phyloP scores from a whole-genome alignment of 2,888 invertebrate genomes.

The Sphaeridia pumilis region DNA sequence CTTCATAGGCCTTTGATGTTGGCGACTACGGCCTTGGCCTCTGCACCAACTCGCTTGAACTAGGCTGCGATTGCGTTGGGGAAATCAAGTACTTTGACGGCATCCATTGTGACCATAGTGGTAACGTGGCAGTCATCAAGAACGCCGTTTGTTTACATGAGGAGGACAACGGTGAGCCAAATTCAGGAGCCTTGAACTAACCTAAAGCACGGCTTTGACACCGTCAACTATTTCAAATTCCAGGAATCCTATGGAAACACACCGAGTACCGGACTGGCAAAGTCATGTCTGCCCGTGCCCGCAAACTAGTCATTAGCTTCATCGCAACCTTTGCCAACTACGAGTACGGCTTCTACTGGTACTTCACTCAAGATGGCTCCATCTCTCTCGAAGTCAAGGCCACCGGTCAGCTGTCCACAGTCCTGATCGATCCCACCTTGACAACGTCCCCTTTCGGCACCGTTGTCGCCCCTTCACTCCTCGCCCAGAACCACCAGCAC shows the following conservation, averaged over 20 bases:
- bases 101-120: conserved; percentile 19
- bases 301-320: conserved; percentile 26
- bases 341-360: conserved; percentile 30
- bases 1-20: conserved; percentile 20
- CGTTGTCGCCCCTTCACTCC: conserved; percentile 14
- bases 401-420: conserved; percentile 22
- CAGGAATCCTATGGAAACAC: conserved; percentile 28
- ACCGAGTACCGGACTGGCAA: conserved; percentile 27
- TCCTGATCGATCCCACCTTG: neutral
- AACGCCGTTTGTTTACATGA: conserved; percentile 33
- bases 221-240: too few relatives aligned
- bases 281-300: conserved; percentile 18
- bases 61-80: conserved; percentile 27
- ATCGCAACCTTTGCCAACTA: conserved; percentile 30
- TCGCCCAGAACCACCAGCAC: conserved; percentile 33
- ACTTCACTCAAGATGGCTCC: conserved; percentile 25
- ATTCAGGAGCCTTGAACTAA: too few relatives aligned
- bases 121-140: conserved; percentile 19
- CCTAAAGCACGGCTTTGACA: too few relatives aligned
- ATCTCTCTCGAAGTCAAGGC: conserved; percentile 29
- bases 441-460: neutral
- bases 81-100: conserved; percentile 27
- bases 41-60: conserved; percentile 23
- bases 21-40: conserved; percentile 25
- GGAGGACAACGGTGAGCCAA: conserved; percentile 25